Evolutionary conservation across 1,140 invertebrate species (phyloP).

Genomic region (Coelopa frigida): DNA sequence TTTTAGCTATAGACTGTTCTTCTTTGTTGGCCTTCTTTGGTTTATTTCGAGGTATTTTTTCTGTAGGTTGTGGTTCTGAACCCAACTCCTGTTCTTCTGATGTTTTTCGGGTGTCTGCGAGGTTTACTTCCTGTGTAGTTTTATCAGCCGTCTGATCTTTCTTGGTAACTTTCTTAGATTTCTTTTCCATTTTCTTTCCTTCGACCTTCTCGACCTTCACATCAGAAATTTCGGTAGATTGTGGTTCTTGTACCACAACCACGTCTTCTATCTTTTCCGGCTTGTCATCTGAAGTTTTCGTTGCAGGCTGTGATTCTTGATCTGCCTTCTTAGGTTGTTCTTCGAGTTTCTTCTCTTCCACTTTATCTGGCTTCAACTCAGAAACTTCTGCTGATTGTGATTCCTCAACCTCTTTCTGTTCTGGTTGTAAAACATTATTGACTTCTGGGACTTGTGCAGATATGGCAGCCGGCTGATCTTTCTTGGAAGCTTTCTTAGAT

Average conservation of each 20-base stretch:
- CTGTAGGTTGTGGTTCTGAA: slow-evolving; percentile 13
- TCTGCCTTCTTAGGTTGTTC: slow-evolving; percentile 20
- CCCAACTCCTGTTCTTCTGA: slow-evolving; percentile 14
- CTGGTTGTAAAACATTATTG: too few species aligned
- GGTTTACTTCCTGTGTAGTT: slow-evolving; percentile 10
- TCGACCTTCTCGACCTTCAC: slow-evolving; percentile 11
- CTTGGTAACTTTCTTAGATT: background rate
- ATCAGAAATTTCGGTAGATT: slow-evolving; percentile 16
- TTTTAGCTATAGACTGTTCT: slow-evolving; percentile 5
- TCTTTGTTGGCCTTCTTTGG: slow-evolving; percentile 4
- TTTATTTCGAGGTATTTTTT: slow-evolving; percentile 1
- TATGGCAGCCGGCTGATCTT: background rate
- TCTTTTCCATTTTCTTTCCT: slow-evolving; percentile 10
- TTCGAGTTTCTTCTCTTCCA: slow-evolving; percentile 3
- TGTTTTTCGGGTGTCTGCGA: slow-evolving; percentile 15
- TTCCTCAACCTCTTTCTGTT: background rate
- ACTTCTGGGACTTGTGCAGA: slow-evolving; percentile 3
- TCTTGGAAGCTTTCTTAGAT: too few species aligned
- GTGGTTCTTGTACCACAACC: too few species aligned
- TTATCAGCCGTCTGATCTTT: slow-evolving; percentile 1
- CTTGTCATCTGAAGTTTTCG: slow-evolving; percentile 11
- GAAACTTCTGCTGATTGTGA: slow-evolving; percentile 14
- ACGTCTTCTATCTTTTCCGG: slow-evolving; percentile 15
- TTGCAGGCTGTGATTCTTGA: too few species aligned
- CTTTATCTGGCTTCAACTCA: slow-evolving; percentile 12